Conservation (phyloP, 2,797 vertebrate species). For the Mycteria americana region DNA sequence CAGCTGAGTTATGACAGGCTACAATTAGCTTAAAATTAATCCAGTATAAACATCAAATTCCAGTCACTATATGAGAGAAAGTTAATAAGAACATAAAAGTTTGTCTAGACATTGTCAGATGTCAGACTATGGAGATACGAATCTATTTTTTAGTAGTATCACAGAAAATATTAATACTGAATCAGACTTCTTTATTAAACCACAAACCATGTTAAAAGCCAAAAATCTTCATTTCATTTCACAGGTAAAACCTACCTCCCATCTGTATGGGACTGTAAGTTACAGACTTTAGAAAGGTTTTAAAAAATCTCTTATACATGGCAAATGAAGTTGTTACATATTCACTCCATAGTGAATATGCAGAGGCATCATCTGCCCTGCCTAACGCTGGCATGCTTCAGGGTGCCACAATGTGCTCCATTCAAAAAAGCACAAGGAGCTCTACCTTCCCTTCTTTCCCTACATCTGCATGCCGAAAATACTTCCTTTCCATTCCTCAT, state of each 20-base stretch:
- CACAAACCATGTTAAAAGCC: not conserved
- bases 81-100: not conserved
- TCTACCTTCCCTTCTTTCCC: not conserved
- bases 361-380: not conserved
- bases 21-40: not conserved
- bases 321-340: not conserved
- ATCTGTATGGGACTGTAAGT: not conserved
- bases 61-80: not conserved
- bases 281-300: not conserved
- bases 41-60: not conserved
- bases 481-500: not conserved
- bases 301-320: not conserved
- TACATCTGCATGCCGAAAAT: not conserved
- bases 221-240: not conserved
- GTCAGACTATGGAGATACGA: not conserved
- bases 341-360: not conserved
- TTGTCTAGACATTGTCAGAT: conserved; percentile 14
- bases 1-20: not conserved
- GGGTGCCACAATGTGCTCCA: not conserved
- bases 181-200: not conserved
- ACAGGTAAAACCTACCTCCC: not conserved
- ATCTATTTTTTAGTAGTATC: not conserved
- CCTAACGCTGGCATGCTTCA: not conserved
- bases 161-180: not conserved
- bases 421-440: not conserved